A percentile compares a stretch with the other conserved stretches of the same genome.
Conservation (phyloP, 2,113 vertebrate genomes). For the Gracilinanus agilis region DNA sequence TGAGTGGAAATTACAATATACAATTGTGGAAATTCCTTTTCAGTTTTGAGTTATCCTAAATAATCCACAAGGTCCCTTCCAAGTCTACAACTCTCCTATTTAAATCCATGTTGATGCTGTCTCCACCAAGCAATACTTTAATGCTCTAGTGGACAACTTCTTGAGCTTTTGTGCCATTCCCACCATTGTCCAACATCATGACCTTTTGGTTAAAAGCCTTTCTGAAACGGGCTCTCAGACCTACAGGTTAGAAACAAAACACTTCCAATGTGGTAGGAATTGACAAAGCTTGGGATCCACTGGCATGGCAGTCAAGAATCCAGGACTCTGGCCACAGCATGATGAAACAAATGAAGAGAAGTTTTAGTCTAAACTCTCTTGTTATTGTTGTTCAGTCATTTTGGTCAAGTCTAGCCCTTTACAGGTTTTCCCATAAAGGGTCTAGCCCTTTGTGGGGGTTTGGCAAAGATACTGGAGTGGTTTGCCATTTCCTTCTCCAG, state of each 20-base stretch:
- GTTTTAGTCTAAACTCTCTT: background rate
- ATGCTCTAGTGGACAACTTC: background rate
- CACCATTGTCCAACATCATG: background rate
- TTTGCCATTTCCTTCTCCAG: no score
- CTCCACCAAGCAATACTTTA: background rate
- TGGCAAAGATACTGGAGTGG: no score
- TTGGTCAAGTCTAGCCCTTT: no score
- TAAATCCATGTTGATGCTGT: background rate
- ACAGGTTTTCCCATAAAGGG: no score
- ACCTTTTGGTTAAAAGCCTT: background rate
- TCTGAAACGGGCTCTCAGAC: background rate
- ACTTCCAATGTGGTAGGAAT: background rate
- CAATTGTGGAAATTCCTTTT: background rate
- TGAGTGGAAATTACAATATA: background rate
- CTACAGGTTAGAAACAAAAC: background rate
- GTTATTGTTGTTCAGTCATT: no score
- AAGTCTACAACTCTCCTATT: background rate
- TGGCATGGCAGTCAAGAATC: background rate
- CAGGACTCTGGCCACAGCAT: background rate
- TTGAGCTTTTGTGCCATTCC: background rate
- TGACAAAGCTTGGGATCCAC: background rate
- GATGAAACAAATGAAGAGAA: background rate
- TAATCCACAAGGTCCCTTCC: background rate
- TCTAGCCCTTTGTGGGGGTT: no score
- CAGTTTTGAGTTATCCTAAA: background rate